A percentile compares a stretch with the other conserved stretches of the same genome.
Evolutionary conservation across 2,888 invertebrate genomes (phyloP).

Genomic region (Rhodophaea formosa): DNA sequence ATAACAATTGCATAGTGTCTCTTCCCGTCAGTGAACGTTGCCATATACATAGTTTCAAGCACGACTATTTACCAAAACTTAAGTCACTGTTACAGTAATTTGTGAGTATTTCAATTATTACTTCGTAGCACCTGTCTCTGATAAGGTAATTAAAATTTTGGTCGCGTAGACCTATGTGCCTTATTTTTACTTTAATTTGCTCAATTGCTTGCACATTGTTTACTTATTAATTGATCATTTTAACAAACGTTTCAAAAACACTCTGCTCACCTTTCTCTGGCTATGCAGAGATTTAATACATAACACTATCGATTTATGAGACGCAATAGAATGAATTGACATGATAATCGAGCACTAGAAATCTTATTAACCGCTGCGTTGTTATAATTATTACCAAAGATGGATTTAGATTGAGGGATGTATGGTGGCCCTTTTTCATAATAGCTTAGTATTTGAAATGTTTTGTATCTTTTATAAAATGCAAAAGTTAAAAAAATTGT

Average conservation of each 20-base stretch:
- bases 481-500: slow-evolving; percentile 64
- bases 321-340: slow-evolving; percentile 19
- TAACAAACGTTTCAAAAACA: slow-evolving; percentile 32
- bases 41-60: slow-evolving; percentile 15
- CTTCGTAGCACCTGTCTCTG: slow-evolving; percentile 31
- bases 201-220: slow-evolving; percentile 67
- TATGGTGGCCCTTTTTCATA: slow-evolving; percentile 59
- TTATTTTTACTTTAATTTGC: slow-evolving; percentile 70
- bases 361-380: slow-evolving; percentile 63
- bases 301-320: slow-evolving; percentile 29
- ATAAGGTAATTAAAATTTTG: slow-evolving; percentile 45
- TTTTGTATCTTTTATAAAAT: slow-evolving; percentile 78
- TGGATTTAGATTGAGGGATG: slow-evolving; percentile 62
- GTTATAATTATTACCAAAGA: slow-evolving; percentile 79
- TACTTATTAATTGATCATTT: slow-evolving; percentile 44
- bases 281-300: slow-evolving; percentile 9
- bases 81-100: slow-evolving; percentile 47
- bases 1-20: neutral
- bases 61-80: slow-evolving; percentile 39
- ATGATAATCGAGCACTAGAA: slow-evolving; percentile 50
- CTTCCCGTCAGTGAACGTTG: neutral
- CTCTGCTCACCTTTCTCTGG: slow-evolving; percentile 20
- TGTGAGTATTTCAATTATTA: slow-evolving; percentile 39
- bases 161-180: slow-evolving; percentile 65
- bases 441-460: slow-evolving; percentile 71